phyloP scores from a whole-genome alignment of 2,113 vertebrate genomes.

The Blennius ocellaris region DNA sequence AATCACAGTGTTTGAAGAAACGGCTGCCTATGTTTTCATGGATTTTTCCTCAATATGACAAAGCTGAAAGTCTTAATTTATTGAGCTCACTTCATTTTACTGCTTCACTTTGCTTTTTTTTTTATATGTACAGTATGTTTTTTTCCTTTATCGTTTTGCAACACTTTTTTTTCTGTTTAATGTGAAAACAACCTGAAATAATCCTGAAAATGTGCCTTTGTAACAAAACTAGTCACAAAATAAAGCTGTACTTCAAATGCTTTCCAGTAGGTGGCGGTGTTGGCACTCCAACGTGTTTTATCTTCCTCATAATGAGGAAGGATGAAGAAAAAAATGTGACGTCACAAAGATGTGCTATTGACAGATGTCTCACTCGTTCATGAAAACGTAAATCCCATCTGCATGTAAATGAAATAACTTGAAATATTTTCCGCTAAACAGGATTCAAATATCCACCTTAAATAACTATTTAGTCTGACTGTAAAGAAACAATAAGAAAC shows the following conservation, averaged over 20 bases:
- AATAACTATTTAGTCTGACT: too few species aligned
- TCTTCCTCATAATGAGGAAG: not conserved
- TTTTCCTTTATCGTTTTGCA: constrained; percentile 19
- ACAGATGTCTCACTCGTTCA: not conserved
- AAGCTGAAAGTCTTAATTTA: constrained; percentile 57
- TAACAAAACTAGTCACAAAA: not conserved
- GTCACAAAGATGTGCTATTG: not conserved
- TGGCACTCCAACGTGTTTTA: not conserved
- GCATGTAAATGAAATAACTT: too few species aligned
- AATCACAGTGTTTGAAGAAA: constrained; percentile 23
- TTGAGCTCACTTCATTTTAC: constrained; percentile 40
- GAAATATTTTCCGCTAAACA: too few species aligned
- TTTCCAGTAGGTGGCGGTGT: not conserved
- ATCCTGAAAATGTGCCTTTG: constrained; percentile 30
- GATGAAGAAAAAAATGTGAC: constrained; percentile 40
- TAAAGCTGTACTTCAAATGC: not conserved
- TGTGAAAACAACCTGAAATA: constrained; percentile 22
- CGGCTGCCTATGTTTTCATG: constrained; percentile 10
- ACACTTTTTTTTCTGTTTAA: constrained; percentile 25
- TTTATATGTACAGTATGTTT: constrained; percentile 52
- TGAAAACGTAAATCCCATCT: not conserved
- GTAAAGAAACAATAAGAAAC: too few species aligned
- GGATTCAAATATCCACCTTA: too few species aligned
- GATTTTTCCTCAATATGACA: constrained; percentile 6
- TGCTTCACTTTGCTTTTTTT: constrained; percentile 12